phyloP scores from a whole-genome alignment of 2,888 invertebrate species.

The Macropis europaea region DNA sequence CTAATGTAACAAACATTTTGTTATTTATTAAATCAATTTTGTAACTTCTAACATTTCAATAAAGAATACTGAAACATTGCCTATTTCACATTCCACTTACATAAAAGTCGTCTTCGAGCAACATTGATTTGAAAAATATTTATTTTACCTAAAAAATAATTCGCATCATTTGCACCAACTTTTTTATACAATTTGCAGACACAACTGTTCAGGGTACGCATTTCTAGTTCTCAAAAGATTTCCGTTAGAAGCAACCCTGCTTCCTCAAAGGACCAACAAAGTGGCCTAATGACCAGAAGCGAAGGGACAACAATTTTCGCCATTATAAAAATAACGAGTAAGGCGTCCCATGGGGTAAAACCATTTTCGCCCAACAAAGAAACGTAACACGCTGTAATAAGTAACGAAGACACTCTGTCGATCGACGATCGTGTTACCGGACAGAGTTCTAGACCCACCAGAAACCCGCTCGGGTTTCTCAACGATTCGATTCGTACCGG shows the following conservation, averaged over 20 bases:
- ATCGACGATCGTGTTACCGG: slow-evolving; percentile 62
- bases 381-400: slow-evolving; percentile 43
- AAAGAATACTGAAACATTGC: too few relatives aligned
- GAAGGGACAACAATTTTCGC: slow-evolving; percentile 17
- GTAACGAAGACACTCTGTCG: slow-evolving; percentile 2
- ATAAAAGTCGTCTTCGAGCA: too few relatives aligned
- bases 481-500: slow-evolving; percentile 36
- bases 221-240: neutral
- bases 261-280: slow-evolving; percentile 7
- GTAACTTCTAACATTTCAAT: too few relatives aligned
- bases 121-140: too few relatives aligned
- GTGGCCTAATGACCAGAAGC: slow-evolving; percentile 19
- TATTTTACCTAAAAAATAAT: too few relatives aligned
- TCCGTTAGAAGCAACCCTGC: neutral
- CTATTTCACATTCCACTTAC: too few relatives aligned
- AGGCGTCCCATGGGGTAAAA: neutral
- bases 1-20: too few relatives aligned
- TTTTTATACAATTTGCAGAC: too few relatives aligned
- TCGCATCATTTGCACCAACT: too few relatives aligned
- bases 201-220: neutral
- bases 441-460: slow-evolving; percentile 35
- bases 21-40: too few relatives aligned
- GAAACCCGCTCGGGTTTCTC: slow-evolving; percentile 65
- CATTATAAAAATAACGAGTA: slow-evolving; percentile 17
- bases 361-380: slow-evolving; percentile 30